A percentile compares a stretch with the other conserved stretches of the same genome.
Evolutionary conservation across 92 coral and sea anemone species (phyloP).

Genomic region (Meandrina meandrites): DNA sequence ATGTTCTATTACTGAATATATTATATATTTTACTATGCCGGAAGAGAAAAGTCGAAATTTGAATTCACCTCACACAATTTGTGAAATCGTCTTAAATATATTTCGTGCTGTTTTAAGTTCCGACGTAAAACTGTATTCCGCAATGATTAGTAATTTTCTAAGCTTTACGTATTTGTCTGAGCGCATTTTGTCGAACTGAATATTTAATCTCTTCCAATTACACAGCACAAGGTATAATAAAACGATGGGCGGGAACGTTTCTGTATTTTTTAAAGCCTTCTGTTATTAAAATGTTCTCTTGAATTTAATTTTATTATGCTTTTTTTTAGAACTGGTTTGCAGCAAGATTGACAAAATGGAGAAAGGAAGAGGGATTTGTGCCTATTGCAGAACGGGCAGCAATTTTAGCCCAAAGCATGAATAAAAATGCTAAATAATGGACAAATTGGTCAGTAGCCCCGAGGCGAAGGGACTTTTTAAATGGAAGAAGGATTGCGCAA

Average conservation of each 20-base stretch:
- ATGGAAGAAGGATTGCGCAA: background rate
- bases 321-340: conserved; percentile 73
- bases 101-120: background rate
- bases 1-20: background rate
- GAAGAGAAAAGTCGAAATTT: background rate
- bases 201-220: background rate
- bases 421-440: conserved; percentile 40
- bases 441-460: background rate
- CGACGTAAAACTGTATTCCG: background rate
- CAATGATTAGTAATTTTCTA: background rate
- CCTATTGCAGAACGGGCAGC: conserved; percentile 82
- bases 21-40: too few relatives aligned
- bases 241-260: background rate
- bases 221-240: background rate
- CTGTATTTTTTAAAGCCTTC: background rate
- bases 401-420: conserved; percentile 55
- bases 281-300: background rate
- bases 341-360: conserved; percentile 70
- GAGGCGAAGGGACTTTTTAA: background rate
- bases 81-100: background rate
- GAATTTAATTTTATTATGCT: conserved; percentile 1
- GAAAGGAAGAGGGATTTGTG: conserved; percentile 79
- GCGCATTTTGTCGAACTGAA: background rate
- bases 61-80: background rate
- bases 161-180: background rate